Evolutionary conservation across 2,888 invertebrate species (phyloP).

Genomic region (Ctena decussata): DNA sequence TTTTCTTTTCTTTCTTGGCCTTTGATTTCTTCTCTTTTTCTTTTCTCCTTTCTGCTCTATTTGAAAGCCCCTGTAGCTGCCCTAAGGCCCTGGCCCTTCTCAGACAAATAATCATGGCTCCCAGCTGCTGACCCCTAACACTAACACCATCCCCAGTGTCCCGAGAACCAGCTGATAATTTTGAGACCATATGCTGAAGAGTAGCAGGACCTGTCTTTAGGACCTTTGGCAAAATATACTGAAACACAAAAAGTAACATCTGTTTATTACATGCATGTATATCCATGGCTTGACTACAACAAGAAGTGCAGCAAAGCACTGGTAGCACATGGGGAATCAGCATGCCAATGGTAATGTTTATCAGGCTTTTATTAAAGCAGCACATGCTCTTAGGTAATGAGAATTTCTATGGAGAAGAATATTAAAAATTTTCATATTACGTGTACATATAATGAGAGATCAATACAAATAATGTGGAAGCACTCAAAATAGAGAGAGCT

Average conservation of each 20-base stretch:
- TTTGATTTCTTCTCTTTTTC: not conserved
- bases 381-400: no score
- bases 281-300: no score
- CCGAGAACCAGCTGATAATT: not conserved
- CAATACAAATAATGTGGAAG: no score
- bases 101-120: conserved; percentile 83
- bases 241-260: conserved; percentile 61
- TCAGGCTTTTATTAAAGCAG: no score
- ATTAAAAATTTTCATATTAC: no score
- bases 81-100: conserved; percentile 80
- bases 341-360: no score
- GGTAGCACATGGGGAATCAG: no score
- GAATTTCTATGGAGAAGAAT: no score
- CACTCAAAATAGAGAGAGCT: no score
- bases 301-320: no score
- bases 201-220: conserved; percentile 76
- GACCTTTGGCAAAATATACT: conserved; percentile 83
- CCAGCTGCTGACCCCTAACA: conserved; percentile 57
- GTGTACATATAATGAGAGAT: no score
- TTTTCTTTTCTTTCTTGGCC: not conserved
- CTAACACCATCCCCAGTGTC: not conserved
- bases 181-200: conserved; percentile 74
- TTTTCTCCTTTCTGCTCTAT: not conserved
- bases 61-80: conserved; percentile 57
- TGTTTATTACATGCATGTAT: no score